phyloP scores from a whole-genome alignment of 2,113 vertebrate species.

The Tenebrosternarchus preto region DNA sequence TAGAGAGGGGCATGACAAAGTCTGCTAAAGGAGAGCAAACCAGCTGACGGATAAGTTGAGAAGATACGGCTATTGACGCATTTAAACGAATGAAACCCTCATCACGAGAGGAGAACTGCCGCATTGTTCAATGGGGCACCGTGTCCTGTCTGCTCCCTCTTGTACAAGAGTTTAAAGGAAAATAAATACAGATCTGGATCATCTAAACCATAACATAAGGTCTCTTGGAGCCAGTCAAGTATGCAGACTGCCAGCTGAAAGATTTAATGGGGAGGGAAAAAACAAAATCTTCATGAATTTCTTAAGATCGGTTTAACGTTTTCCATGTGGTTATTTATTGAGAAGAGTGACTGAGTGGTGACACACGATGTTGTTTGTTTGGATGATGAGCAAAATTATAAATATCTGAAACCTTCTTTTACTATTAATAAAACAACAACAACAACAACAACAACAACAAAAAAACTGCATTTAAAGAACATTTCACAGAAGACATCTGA shows the following conservation, averaged over 20 bases:
- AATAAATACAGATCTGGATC: slow-evolving; percentile 30
- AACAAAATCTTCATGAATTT: not conserved
- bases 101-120: not conserved
- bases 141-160: slow-evolving; percentile 6
- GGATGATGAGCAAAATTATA: too few species aligned
- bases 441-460: too few species aligned
- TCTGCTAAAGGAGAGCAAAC: not conserved
- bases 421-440: not conserved
- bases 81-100: not conserved
- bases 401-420: too few species aligned
- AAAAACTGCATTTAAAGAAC: not conserved
- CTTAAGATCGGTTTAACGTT: not conserved
- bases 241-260: not conserved
- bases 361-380: too few species aligned
- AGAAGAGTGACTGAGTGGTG: not conserved
- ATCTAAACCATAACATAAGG: slow-evolving; percentile 30
- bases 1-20: not conserved
- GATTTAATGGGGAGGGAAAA: not conserved
- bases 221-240: not conserved
- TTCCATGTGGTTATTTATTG: not conserved
- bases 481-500: not conserved
- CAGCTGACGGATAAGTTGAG: slow-evolving; percentile 15
- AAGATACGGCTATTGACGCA: not conserved
- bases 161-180: slow-evolving; percentile 34
- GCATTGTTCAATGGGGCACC: not conserved